Evolutionary conservation across 2,113 vertebrate genomes (phyloP).

Genomic region (Coptodon rendalli): DNA sequence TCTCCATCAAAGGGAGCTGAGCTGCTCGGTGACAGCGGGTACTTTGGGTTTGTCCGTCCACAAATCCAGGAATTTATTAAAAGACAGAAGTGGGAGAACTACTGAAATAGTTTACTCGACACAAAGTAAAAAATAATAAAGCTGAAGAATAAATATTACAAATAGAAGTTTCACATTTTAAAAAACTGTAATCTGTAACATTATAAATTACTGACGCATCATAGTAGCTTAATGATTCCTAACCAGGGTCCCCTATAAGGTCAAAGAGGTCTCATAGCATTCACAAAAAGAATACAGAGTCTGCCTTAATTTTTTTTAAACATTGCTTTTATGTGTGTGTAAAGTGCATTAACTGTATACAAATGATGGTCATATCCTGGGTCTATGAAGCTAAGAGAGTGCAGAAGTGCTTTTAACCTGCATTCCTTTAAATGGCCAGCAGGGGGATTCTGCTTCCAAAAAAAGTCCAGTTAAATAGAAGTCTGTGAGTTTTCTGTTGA

Average conservation of each 20-base stretch:
- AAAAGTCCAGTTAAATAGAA: not conserved
- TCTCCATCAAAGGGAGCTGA: not conserved
- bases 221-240: not conserved
- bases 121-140: not conserved
- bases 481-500: not conserved
- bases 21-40: not conserved
- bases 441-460: not conserved
- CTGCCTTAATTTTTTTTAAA: not conserved
- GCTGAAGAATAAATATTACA: not conserved
- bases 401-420: not conserved
- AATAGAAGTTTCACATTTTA: not conserved
- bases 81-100: not conserved
- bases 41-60: not conserved
- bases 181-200: not conserved
- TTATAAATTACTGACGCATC: not conserved
- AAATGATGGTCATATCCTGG: not conserved
- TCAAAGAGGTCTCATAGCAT: not conserved
- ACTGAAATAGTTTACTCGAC: not conserved
- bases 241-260: not conserved
- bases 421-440: not conserved
- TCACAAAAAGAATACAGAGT: not conserved
- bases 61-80: not conserved
- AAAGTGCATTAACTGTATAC: not conserved
- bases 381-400: not conserved
- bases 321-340: not conserved